These are phyloP conservation scores for Bellardia pandia DNA, from an alignment of 2,888 invertebrate species.

Conservation along the genomic window DNA sequence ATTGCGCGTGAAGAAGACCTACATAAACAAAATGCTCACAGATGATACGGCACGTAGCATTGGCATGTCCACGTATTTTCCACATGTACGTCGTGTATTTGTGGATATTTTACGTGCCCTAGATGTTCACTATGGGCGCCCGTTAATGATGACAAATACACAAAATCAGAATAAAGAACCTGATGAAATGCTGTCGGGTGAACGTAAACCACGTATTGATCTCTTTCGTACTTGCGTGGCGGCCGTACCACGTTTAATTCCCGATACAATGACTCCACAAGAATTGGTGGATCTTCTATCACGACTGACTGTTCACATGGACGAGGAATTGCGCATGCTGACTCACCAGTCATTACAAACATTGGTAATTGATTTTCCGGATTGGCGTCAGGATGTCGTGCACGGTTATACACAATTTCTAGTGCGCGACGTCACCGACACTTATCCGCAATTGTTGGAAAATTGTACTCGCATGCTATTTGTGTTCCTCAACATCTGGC, in stretches of 20 bases:
- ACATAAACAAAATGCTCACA: slow-evolving; percentile 97
- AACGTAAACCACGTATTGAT: slow-evolving; percentile 98
- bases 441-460: slow-evolving; percentile 89
- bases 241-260: slow-evolving; percentile 98
- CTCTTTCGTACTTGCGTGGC: slow-evolving; percentile 99
- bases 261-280: slow-evolving; percentile 97
- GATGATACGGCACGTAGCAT: slow-evolving; percentile 98
- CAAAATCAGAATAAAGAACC: slow-evolving; percentile 98
- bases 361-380: slow-evolving; percentile 96
- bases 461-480: slow-evolving; percentile 96
- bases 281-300: slow-evolving; percentile 97
- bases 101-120: slow-evolving; percentile 97
- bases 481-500: slow-evolving; percentile 96
- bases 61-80: slow-evolving; percentile 98
- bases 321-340: slow-evolving; percentile 96
- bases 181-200: slow-evolving; percentile 96
- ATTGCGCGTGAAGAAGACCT: slow-evolving; percentile 96
- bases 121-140: slow-evolving; percentile 98
- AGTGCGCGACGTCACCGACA: slow-evolving; percentile 91
- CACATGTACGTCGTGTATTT: slow-evolving; percentile 96
- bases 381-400: slow-evolving; percentile 98
- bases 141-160: slow-evolving; percentile 97
- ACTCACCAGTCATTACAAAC: slow-evolving; percentile 98
- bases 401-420: slow-evolving; percentile 97
- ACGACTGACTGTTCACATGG: slow-evolving; percentile 98